Evolutionary conservation across 64 coral and sea anemone species (phyloP).

Genomic region (Stylophora pistillata): DNA sequence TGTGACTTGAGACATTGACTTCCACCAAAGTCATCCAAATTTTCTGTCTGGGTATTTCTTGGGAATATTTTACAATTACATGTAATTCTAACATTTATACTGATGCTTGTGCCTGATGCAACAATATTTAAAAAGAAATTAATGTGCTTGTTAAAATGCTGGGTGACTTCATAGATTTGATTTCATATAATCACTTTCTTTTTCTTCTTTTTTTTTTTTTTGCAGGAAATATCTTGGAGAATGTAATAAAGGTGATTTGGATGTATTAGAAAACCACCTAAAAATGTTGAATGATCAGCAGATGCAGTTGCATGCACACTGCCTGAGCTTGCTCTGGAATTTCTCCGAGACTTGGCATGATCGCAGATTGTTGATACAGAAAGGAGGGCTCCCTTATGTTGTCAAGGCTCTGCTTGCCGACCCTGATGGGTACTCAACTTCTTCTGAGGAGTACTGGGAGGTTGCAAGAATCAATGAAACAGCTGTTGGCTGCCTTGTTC

Average conservation of each 20-base stretch:
- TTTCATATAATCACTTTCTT: not conserved
- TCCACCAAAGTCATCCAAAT: too few relatives aligned
- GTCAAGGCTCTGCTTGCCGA: conserved; percentile 70
- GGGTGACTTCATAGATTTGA: not conserved
- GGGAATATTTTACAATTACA: too few relatives aligned
- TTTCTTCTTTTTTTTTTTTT: not conserved
- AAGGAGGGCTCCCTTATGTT: conserved; percentile 71
- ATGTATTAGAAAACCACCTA: conserved; percentile 19
- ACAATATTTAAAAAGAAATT: too few relatives aligned
- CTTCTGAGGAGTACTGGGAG: conserved; percentile 72
- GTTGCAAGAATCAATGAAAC: conserved; percentile 85
- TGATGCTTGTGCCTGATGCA: too few relatives aligned
- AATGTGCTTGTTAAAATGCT: not conserved
- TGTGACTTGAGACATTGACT: too few relatives aligned
- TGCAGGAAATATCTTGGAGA: not conserved
- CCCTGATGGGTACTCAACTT: conserved; percentile 35
- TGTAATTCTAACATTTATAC: too few relatives aligned
- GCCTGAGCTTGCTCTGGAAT: conserved; percentile 88
- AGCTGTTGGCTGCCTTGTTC: conserved; percentile 87
- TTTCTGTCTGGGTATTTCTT: too few relatives aligned
- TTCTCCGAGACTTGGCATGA: conserved; percentile 85
- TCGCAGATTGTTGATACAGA: conserved; percentile 59
- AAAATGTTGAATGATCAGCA: conserved; percentile 83
- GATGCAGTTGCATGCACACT: conserved; percentile 83
- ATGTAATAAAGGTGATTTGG: not conserved